phyloP scores from a whole-genome alignment of 2,113 vertebrate species.

The Dromas ardeola region DNA sequence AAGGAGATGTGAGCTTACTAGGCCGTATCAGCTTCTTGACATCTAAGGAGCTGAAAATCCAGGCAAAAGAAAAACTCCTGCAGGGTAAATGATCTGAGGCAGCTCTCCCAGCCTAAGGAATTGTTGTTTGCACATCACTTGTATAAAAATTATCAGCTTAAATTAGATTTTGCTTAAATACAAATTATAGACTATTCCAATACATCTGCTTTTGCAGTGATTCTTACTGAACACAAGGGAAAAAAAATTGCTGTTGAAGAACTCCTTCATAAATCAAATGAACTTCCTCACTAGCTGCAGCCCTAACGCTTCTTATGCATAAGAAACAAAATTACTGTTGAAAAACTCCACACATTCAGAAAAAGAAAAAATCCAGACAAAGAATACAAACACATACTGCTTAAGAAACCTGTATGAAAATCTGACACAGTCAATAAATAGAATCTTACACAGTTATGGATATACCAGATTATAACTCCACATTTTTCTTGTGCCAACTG shows the following conservation, averaged over 20 bases:
- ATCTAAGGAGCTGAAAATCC: not conserved
- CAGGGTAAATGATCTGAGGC: not conserved
- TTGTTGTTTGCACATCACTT: not conserved
- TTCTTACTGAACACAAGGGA: conserved; percentile 12
- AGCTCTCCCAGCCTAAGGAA: not conserved
- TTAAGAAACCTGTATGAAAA: conserved; percentile 36
- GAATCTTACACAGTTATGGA: not conserved
- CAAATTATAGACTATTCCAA: not conserved
- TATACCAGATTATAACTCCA: not conserved
- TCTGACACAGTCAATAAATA: not conserved
- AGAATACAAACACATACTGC: conserved; percentile 42
- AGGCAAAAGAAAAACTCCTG: not conserved
- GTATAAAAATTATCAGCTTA: not conserved
- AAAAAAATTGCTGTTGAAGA: not conserved
- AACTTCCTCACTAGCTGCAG: conserved; percentile 34
- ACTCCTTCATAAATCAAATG: conserved; percentile 34
- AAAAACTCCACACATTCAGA: conserved; percentile 5
- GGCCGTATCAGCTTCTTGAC: not conserved
- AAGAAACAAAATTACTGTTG: conserved; percentile 50
- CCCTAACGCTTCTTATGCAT: conserved; percentile 35
- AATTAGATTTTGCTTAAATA: conserved; percentile 20
- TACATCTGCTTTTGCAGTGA: not conserved
- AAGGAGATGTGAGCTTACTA: not conserved
- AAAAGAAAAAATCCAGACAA: conserved; percentile 4
- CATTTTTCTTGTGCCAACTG: not conserved